Conservation (phyloP, 1,140 invertebrate species). For the Lasaia peninsularis region DNA sequence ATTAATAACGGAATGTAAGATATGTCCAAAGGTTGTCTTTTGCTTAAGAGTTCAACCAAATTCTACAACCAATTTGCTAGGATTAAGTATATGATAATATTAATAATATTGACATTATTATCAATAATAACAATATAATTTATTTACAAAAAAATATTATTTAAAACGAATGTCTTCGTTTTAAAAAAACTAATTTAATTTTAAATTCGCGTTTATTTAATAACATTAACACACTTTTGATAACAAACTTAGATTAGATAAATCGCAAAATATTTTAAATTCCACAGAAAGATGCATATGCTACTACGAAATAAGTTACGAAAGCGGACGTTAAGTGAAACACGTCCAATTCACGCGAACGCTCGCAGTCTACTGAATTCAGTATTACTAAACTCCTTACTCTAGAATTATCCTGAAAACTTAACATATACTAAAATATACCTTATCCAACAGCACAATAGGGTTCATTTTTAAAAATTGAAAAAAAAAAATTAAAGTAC, state of each 20-base stretch:
- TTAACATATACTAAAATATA: slow-evolving; percentile 31
- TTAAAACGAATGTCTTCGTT: too few species aligned
- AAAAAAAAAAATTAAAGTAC: slow-evolving; percentile 38
- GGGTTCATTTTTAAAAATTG: slow-evolving; percentile 27
- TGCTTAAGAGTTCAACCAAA: background rate
- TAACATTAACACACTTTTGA: background rate
- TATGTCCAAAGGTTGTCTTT: background rate
- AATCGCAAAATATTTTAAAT: background rate
- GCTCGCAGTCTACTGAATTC: slow-evolving; percentile 62
- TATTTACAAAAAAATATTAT: too few species aligned
- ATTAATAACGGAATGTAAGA: background rate
- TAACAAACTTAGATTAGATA: background rate
- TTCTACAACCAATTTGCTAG: too few species aligned
- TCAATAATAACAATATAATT: background rate
- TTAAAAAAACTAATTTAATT: too few species aligned
- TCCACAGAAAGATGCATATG: slow-evolving; percentile 7
- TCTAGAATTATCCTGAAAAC: slow-evolving; percentile 44
- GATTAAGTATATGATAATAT: background rate
- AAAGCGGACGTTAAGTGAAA: slow-evolving; percentile 21
- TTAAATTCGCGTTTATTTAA: background rate
- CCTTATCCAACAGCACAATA: slow-evolving; percentile 26
- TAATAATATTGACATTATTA: background rate
- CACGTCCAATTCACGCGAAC: slow-evolving; percentile 37
- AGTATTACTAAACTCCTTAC: slow-evolving; percentile 34
- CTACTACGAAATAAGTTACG: slow-evolving; percentile 68